Evolutionary conservation across 2,888 invertebrate genomes (phyloP), one percentile per base, ranked within the genome.

Genomic region (Choreutis nemorana): DNA sequence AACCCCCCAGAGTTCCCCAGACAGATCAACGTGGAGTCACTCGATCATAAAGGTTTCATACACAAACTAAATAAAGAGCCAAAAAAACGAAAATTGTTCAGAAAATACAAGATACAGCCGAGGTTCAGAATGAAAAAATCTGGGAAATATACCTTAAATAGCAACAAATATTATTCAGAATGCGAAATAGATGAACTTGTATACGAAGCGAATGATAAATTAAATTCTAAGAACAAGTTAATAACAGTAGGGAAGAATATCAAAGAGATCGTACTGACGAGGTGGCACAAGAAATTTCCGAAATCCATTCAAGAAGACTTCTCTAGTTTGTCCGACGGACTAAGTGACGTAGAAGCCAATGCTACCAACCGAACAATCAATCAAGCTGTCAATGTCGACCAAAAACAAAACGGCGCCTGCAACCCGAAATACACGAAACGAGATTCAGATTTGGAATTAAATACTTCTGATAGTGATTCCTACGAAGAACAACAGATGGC

Each of bases 1-100:
- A 45, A 46, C 1, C 31, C 72, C 7, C 79, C 80, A 0, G 77
- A 80, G 26, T 80, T 80, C 23, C 77, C 78, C 0, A 55, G 77
- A 23, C 80, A 80, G 32, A 78, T 77, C 5, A 40, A 55, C 23
- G 42, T 55, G 2, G 63, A 66, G 9, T 68, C 67, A 2, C 16
- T 48, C 1, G 61, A 61, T 0, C 47, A 39, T 21, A 66, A 55
- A 42, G 75, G 77, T 14, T 66, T 45, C 31, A 61, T 75, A 13
- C 42, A 34, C 2, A 78, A 77, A 55, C 45, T 35, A 23, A 51
- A 29, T 14, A 37, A 29, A 2, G 7, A 12, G 2, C 23, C 31
- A 2, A 57, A 52, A 2, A 57, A 51, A 35, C 42, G 34, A 11
- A 51, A 21, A 20, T 29, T 48, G 5, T 54, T 59, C 18, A 44